Conservation (phyloP, 1,140 invertebrate genomes). For the Whitmania pigra region DNA sequence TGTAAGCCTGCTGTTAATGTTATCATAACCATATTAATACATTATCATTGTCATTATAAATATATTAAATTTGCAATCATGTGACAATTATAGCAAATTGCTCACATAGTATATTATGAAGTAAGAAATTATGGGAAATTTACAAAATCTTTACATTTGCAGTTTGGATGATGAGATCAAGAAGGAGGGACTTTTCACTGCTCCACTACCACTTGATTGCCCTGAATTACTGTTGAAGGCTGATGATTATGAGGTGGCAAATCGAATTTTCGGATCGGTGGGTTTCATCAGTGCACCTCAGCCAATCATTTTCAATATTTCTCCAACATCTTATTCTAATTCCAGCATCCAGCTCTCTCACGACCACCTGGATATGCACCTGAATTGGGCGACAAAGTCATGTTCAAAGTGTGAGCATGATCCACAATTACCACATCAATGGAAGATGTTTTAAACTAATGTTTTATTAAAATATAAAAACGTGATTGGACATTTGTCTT, state of each 20-base stretch:
- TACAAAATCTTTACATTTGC: neutral
- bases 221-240: neutral
- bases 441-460: no score
- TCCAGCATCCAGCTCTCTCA: slow-evolving; percentile 17
- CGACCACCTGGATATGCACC: slow-evolving; percentile 5
- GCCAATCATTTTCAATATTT: neutral
- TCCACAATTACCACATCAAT: no score
- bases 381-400: slow-evolving; percentile 12
- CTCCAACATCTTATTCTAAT: neutral
- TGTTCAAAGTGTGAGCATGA: neutral
- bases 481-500: no score
- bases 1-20: neutral
- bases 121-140: neutral
- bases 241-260: neutral
- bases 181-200: neutral
- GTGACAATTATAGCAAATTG: neutral
- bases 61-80: no score
- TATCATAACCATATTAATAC: no score
- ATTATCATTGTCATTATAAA: no score
- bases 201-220: neutral
- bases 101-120: neutral
- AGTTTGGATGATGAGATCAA: neutral
- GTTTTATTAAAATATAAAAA: no score
- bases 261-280: neutral
- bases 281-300: neutral